These are phyloP conservation scores for Heteractis magnifica DNA, from an alignment of 92 coral and sea anemone species.

Conservation along the genomic window DNA sequence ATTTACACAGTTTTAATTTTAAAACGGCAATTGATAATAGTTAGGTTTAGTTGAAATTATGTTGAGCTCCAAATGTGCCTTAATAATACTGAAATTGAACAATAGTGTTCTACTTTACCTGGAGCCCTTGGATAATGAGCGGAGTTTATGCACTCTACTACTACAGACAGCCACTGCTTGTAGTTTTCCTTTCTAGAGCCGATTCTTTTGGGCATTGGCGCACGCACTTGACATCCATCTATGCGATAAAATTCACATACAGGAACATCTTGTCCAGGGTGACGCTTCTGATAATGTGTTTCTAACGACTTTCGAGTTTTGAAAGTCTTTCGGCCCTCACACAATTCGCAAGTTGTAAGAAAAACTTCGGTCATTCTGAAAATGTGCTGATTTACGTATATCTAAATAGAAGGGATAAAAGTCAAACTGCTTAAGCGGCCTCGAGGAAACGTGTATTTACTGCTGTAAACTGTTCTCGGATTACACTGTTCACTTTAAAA, in stretches of 20 bases:
- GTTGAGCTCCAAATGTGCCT: background rate
- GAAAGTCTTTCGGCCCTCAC: background rate
- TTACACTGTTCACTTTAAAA: too few species aligned
- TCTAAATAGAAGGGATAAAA: too few species aligned
- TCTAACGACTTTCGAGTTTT: slow-evolving; percentile 22
- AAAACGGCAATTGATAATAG: too few species aligned
- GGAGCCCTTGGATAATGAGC: slow-evolving; percentile 40
- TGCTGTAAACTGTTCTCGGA: too few species aligned
- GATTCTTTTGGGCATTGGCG: slow-evolving; percentile 12
- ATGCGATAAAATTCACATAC: background rate
- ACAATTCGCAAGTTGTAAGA: slow-evolving; percentile 14
- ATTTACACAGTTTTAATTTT: too few species aligned
- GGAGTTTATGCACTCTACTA: slow-evolving; percentile 35
- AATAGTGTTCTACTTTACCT: slow-evolving; percentile 28
- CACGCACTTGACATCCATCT: slow-evolving; percentile 1
- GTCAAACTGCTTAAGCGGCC: too few species aligned
- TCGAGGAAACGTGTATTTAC: too few species aligned
- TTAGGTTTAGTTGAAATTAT: background rate
- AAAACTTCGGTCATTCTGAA: slow-evolving; percentile 18
- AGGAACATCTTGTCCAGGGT: slow-evolving; percentile 30
- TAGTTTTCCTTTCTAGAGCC: slow-evolving; percentile 11
- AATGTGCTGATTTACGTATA: too few species aligned
- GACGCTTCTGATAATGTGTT: slow-evolving; percentile 11
- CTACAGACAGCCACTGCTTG: slow-evolving; percentile 22
- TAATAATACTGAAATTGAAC: background rate